Conservation (phyloP, 2,113 vertebrate genomes). For the Aplodontia rufa region DNA sequence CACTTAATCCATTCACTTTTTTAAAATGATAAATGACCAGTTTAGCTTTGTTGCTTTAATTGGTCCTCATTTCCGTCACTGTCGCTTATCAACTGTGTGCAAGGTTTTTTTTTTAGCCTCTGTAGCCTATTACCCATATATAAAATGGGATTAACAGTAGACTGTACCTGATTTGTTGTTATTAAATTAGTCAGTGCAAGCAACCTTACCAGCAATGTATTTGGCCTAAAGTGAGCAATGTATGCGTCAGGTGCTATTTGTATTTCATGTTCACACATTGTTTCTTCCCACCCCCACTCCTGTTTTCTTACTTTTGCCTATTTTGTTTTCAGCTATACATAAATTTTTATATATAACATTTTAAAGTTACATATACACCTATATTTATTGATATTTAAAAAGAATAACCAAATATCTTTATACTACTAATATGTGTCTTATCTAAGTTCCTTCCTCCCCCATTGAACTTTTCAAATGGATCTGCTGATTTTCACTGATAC, state of each 20-base stretch:
- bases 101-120: not conserved
- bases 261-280: not conserved
- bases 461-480: not conserved
- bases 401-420: not conserved
- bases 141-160: not conserved
- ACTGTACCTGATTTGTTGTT: not conserved
- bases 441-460: not conserved
- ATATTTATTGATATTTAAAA: not conserved
- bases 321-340: not conserved
- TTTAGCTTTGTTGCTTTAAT: not conserved
- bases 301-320: not conserved
- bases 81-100: not conserved
- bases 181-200: not conserved
- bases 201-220: not conserved
- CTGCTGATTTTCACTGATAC: not conserved
- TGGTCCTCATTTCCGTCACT: not conserved
- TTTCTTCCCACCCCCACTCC: too few relatives aligned
- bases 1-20: not conserved
- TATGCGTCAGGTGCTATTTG: not conserved
- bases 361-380: not conserved
- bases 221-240: not conserved
- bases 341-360: not conserved
- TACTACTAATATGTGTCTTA: not conserved
- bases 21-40: not conserved
- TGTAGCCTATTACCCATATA: not conserved